phyloP scores from a whole-genome alignment of 2,888 invertebrate genomes.

The Ceratothoa steindachneri region DNA sequence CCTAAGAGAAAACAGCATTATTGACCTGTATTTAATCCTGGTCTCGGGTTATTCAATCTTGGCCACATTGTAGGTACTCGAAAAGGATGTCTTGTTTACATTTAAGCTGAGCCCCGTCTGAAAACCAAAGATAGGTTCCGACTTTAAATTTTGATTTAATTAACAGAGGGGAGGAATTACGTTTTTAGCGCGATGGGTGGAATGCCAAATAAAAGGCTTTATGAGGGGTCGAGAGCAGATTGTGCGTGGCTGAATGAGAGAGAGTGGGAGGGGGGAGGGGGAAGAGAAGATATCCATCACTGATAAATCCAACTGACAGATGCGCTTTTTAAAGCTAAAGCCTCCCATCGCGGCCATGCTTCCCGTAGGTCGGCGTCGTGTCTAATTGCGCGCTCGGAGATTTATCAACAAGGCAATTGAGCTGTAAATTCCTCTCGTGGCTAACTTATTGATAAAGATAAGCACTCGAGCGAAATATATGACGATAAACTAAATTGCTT shows the following conservation, averaged over 20 bases:
- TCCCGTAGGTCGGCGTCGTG: background rate
- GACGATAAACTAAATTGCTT: background rate
- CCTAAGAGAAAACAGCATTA: too few species aligned
- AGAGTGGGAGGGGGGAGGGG: background rate
- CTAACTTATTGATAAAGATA: background rate
- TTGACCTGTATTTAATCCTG: too few species aligned
- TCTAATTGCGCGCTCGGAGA: background rate
- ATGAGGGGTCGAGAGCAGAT: slow-evolving; percentile 9
- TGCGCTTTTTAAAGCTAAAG: slow-evolving; percentile 7
- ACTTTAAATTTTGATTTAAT: slow-evolving; percentile 46
- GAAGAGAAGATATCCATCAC: slow-evolving; percentile 7
- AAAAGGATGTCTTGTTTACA: slow-evolving; percentile 25
- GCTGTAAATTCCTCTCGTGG: background rate
- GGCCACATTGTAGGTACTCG: too few species aligned
- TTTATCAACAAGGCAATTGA: background rate
- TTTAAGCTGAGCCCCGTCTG: slow-evolving; percentile 33
- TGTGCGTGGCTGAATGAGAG: background rate
- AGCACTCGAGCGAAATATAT: background rate
- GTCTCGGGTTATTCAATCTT: too few species aligned
- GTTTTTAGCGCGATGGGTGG: background rate
- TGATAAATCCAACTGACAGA: slow-evolving; percentile 6
- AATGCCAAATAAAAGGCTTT: background rate
- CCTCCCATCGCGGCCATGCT: too few species aligned
- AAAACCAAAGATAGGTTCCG: slow-evolving; percentile 44
- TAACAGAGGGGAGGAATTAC: slow-evolving; percentile 25